Percentiles rank a stretch among this genome's conserved stretches.
phyloP scores from a whole-genome alignment of 2,113 vertebrate genomes.

The Eulacestoma nigropectus region DNA sequence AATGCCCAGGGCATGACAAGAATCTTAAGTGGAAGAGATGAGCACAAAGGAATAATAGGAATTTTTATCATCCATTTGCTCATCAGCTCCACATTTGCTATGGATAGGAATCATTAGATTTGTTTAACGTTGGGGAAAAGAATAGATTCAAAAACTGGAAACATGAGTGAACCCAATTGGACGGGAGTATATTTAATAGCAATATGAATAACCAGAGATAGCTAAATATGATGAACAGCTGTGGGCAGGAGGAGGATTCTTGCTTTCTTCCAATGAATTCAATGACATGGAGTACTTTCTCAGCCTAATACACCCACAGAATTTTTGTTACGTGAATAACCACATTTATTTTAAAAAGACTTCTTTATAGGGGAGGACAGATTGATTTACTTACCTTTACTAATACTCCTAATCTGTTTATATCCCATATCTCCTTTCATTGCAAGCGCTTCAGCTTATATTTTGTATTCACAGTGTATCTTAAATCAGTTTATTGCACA shows the following conservation, averaged over 20 bases:
- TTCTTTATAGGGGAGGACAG: conserved; percentile 16
- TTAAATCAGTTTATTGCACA: not conserved
- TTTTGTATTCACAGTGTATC: not conserved
- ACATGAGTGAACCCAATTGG: conserved; percentile 7
- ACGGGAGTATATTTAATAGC: conserved; percentile 47
- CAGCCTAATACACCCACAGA: not conserved
- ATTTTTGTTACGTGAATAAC: conserved; percentile 41
- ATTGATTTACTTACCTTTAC: conserved; percentile 16
- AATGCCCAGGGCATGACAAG: conserved; percentile 20
- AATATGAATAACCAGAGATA: conserved; percentile 31
- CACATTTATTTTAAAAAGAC: conserved; percentile 61
- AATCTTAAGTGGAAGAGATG: conserved; percentile 47
- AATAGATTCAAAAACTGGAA: conserved; percentile 18
- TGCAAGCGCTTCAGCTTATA: not conserved
- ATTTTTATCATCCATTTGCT: conserved; percentile 42
- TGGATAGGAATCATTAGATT: conserved; percentile 50
- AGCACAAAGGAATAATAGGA: conserved; percentile 22
- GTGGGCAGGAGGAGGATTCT: conserved; percentile 5
- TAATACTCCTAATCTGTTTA: conserved; percentile 28
- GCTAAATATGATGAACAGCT: conserved; percentile 24
- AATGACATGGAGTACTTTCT: conserved; percentile 20
- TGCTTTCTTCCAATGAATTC: conserved; percentile 25
- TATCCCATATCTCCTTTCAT: not conserved
- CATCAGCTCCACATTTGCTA: conserved; percentile 9
- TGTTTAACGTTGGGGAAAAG: conserved; percentile 31